Base-by-base conservation (phyloP, 1,140 invertebrate species). In the Anoplophora glabripennis region DNA sequence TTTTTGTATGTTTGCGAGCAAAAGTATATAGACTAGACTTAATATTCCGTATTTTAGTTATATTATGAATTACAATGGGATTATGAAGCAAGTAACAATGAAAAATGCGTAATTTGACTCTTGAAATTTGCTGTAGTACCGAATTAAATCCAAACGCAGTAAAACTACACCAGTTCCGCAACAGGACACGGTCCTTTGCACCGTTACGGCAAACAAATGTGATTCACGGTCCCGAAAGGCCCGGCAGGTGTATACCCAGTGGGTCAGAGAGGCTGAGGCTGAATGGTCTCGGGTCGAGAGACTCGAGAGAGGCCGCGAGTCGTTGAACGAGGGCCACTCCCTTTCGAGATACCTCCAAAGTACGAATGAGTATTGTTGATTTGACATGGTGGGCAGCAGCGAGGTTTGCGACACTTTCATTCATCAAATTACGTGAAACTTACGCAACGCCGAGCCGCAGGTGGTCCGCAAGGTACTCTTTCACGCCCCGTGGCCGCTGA, bases 321-420 rank as follows among this genome's bases (percentile, higher is more conserved):
- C 47, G 47, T n/a, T 35, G 49, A 15, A 52, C 36, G 34, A 52
- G 38, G 47, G 47, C 47, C 47, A 49, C 47, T 49, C 47, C 47
- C 15, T 35, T 49, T 49, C 47, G 47, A 49, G 47, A 49, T 49
- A 36, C 47, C 47, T 14, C n/a, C 47, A 34, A 35, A 35, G 18
- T 33, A 34, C 33, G 36, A 35, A 49, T 34, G 34, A 21, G 15
- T 49, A 15, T 49, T 49, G 47, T 34, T 49, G 28, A 36, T 49
- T 49, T 49, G 47, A 49, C 36, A 11, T 35, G 33, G 47, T 49
- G 47, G 47, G 47, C 15, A 49, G 47, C 33, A 49, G 35, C 47
- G 14, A 8, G n/a, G 28, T 49, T 49, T 37, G 47, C 36, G 28
- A 49, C 47, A 49, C 47, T 49, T 49, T 49, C 47, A 49, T 49